Evolutionary conservation across 2,113 vertebrate species (phyloP).

Genomic region (Psammodynastes pulverulentus): DNA sequence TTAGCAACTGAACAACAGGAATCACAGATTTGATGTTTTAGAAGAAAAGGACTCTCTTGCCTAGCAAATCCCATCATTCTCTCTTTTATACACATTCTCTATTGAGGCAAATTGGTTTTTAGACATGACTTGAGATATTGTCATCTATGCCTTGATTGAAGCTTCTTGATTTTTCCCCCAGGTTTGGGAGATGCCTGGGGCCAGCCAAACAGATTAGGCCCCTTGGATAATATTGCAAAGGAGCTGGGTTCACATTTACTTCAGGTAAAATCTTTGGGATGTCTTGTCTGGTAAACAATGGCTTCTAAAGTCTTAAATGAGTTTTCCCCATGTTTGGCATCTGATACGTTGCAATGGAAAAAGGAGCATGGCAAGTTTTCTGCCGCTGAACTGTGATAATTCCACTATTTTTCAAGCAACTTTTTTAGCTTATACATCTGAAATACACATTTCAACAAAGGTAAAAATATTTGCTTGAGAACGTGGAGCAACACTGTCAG

Average conservation of each 20-base stretch:
- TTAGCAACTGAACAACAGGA: not conserved
- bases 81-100: not conserved
- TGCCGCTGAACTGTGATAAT: not conserved
- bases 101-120: rapidly evolving
- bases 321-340: not conserved
- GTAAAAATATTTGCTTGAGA: not conserved
- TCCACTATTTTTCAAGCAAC: not conserved
- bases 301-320: not conserved
- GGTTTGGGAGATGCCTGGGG: constrained; percentile 90
- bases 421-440: not conserved
- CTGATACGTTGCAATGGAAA: not conserved
- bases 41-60: not conserved
- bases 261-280: constrained; percentile 71
- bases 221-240: constrained; percentile 86
- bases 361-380: not conserved
- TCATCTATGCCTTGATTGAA: not conserved
- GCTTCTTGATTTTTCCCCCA: constrained; percentile 45
- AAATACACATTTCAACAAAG: not conserved
- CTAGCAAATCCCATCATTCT: not conserved
- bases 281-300: not conserved
- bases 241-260: constrained; percentile 92
- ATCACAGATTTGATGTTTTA: not conserved
- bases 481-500: not conserved
- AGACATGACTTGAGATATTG: not conserved
- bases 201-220: constrained; percentile 74